Percentiles rank a stretch among this genome's conserved stretches.
Conservation (phyloP, 1,140 invertebrate genomes). For the Drosophila kanapiae region DNA sequence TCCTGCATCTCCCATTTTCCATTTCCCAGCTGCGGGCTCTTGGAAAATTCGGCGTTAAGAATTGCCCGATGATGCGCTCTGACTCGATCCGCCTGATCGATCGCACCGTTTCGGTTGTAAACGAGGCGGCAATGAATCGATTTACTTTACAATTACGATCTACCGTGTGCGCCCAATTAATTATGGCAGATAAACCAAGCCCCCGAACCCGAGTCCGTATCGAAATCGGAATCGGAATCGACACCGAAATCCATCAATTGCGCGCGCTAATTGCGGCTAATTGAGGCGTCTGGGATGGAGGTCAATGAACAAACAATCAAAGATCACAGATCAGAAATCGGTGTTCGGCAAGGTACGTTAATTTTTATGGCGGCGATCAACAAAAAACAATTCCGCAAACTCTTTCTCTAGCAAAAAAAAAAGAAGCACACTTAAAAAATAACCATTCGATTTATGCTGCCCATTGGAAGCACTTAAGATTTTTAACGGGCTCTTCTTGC, state of each 20-base stretch:
- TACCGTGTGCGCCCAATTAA: slow-evolving; percentile 22
- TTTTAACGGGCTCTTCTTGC: slow-evolving; percentile 23
- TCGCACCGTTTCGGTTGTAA: slow-evolving; percentile 6
- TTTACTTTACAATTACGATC: slow-evolving; percentile 28
- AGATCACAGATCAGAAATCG: neutral
- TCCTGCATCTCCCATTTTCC: neutral
- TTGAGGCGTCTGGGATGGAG: slow-evolving; percentile 27
- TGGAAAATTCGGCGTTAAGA: slow-evolving; percentile 21
- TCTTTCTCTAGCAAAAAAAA: neutral
- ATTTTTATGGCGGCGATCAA: slow-evolving; percentile 20
- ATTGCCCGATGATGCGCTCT: neutral
- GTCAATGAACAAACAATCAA: slow-evolving; percentile 44
- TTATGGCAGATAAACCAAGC: slow-evolving; percentile 34
- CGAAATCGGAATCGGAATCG: neutral
- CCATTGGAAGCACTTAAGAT: slow-evolving; percentile 7
- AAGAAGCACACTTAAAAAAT: slow-evolving; percentile 7
- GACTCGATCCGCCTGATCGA: slow-evolving; percentile 33
- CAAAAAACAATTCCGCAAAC: slow-evolving; percentile 1
- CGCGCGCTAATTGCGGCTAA: slow-evolving; percentile 37
- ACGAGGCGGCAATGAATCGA: slow-evolving; percentile 40
- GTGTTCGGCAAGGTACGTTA: slow-evolving; percentile 16
- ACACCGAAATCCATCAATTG: slow-evolving; percentile 34
- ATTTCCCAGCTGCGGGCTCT: slow-evolving; percentile 1
- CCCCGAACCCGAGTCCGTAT: neutral
- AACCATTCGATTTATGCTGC: slow-evolving; percentile 12